These are phyloP conservation scores for Psittacus erithacus DNA, from an alignment of 2,113 vertebrate genomes.

Conservation along the genomic window DNA sequence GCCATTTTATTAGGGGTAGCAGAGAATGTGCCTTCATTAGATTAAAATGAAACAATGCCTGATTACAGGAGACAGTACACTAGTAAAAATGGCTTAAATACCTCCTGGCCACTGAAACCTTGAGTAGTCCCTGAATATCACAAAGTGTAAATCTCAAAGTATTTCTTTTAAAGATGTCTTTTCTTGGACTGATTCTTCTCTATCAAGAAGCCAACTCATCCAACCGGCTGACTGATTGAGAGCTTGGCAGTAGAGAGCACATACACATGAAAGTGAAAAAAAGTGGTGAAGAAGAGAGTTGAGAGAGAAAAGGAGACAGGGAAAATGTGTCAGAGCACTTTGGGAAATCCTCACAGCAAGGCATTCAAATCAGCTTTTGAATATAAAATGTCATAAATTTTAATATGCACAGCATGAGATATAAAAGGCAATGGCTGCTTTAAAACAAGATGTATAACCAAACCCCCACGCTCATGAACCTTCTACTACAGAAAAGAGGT, in stretches of 20 bases:
- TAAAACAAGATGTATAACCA: background rate
- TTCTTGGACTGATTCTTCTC: background rate
- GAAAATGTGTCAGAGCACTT: background rate
- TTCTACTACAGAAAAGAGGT: background rate
- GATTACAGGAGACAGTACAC: background rate
- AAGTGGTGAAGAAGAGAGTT: background rate
- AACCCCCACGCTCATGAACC: accelerated
- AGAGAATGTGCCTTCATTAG: background rate
- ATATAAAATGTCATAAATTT: background rate
- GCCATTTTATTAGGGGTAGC: background rate
- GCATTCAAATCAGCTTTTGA: background rate
- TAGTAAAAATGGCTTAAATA: background rate
- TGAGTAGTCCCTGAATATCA: background rate
- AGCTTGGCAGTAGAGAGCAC: background rate
- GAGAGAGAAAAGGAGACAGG: background rate
- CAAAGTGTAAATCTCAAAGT: background rate
- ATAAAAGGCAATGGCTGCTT: background rate
- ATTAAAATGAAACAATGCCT: background rate
- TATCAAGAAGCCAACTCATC: background rate
- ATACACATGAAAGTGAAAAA: background rate
- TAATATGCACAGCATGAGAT: background rate
- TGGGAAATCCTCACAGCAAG: background rate
- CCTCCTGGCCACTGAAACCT: background rate
- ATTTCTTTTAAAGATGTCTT: background rate
- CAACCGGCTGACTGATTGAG: background rate